These are phyloP conservation scores for Corynorhinus townsendii DNA, from an alignment of 2,113 vertebrate genomes.

Conservation along the genomic window DNA sequence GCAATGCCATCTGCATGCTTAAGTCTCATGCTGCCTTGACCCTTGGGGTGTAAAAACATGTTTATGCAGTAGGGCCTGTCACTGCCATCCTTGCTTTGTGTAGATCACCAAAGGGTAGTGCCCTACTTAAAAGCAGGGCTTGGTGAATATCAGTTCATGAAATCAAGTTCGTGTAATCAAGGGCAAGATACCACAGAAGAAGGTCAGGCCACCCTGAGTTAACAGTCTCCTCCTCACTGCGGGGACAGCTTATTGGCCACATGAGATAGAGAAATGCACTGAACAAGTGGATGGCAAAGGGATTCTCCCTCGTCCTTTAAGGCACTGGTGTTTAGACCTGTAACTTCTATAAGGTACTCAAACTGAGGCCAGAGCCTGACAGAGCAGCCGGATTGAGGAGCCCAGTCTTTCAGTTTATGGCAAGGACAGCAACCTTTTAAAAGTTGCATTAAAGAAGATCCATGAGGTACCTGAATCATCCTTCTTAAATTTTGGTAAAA, in stretches of 20 bases:
- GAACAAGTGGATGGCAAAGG: accelerated
- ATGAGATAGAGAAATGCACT: neutral
- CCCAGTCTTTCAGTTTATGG: no score
- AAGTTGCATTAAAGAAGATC: neutral
- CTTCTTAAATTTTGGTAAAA: neutral
- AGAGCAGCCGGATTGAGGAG: accelerated
- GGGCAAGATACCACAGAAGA: neutral
- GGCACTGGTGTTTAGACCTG: neutral
- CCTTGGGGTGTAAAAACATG: conserved; percentile 48
- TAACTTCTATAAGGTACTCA: neutral
- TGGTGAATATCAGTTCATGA: neutral
- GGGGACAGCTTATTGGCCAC: neutral
- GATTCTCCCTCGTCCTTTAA: neutral
- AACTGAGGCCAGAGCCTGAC: neutral
- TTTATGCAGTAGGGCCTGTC: conserved; percentile 40
- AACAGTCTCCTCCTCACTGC: neutral
- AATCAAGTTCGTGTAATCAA: neutral
- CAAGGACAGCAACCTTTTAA: neutral
- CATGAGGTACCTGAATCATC: no score
- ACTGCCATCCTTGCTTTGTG: neutral
- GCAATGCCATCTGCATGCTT: conserved; percentile 46
- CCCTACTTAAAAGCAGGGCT: no score
- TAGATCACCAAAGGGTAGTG: neutral
- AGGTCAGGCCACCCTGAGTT: neutral
- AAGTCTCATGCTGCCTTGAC: conserved; percentile 55